These are phyloP conservation scores for Leucophenga varia DNA, from an alignment of 1,140 invertebrate species.

Conservation along the genomic window DNA sequence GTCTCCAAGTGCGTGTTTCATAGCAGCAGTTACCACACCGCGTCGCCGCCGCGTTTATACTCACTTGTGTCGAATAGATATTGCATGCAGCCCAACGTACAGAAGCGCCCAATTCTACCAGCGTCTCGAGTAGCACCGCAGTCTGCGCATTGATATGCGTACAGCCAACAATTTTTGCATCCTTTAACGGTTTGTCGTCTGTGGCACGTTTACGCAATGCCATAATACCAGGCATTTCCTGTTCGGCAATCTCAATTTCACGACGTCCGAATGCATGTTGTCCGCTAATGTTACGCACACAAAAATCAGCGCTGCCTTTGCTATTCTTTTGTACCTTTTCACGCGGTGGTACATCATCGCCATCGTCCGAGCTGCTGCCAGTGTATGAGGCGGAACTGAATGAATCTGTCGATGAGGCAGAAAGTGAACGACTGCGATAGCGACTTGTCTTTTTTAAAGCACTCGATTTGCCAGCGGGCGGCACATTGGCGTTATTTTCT, in stretches of 20 bases:
- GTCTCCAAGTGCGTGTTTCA: slow-evolving; percentile 27
- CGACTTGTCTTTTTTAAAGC: slow-evolving; percentile 81
- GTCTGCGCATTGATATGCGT: slow-evolving; percentile 98
- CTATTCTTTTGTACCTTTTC: slow-evolving; percentile 82
- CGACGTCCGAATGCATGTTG: slow-evolving; percentile 90
- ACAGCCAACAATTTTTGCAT: slow-evolving; percentile 95
- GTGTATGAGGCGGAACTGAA: slow-evolving; percentile 92
- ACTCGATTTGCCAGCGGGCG: slow-evolving; percentile 64
- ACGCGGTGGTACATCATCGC: slow-evolving; percentile 72
- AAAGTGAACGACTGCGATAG: slow-evolving; percentile 83
- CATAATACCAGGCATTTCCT: slow-evolving; percentile 97
- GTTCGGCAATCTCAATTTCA: slow-evolving; percentile 98
- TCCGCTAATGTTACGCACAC: slow-evolving; percentile 84
- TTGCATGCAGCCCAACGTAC: slow-evolving; percentile 96
- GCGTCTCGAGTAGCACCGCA: slow-evolving; percentile 92
- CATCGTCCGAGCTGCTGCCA: slow-evolving; percentile 85
- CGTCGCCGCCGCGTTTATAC: slow-evolving; percentile 10
- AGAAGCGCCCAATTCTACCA: slow-evolving; percentile 85
- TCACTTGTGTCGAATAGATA: slow-evolving; percentile 93
- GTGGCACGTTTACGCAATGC: slow-evolving; percentile 85
- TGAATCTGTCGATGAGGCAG: slow-evolving; percentile 91
- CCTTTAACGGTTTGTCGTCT: slow-evolving; percentile 91
- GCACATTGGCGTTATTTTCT: slow-evolving; percentile 41
- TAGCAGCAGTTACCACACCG: slow-evolving; percentile 1
- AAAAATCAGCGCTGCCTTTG: slow-evolving; percentile 81